Evolutionary conservation across 2,888 invertebrate genomes (phyloP).

Genomic region (Erebia ligea): DNA sequence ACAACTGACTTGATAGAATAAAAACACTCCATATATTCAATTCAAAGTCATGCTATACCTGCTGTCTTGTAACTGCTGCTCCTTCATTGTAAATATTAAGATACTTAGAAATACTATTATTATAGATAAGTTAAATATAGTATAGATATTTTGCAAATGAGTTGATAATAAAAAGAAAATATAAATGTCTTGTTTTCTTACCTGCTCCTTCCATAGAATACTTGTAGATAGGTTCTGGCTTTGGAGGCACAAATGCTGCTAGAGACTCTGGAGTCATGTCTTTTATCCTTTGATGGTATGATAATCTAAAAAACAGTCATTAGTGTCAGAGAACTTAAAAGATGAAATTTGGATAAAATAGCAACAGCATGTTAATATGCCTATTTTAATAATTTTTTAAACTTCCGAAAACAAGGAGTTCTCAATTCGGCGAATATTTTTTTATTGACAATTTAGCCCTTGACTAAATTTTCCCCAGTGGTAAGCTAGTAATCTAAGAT

Average conservation of each 20-base stretch:
- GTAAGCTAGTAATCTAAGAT: too few species aligned
- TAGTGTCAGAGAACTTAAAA: background rate
- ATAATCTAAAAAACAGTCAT: constrained; percentile 83
- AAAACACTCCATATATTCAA: background rate
- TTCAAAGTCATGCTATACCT: background rate
- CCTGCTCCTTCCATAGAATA: constrained; percentile 95
- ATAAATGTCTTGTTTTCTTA: constrained; percentile 69
- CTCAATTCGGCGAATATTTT: too few species aligned
- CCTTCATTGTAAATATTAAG: constrained; percentile 68
- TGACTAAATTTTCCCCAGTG: too few species aligned
- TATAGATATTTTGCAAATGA: constrained; percentile 19
- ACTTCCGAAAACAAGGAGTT: too few species aligned
- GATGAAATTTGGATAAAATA: too few species aligned
- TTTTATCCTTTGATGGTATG: constrained; percentile 96
- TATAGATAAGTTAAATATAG: constrained; percentile 14
- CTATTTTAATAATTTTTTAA: too few species aligned
- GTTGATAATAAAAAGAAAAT: constrained; percentile 42
- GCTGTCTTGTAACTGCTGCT: constrained; percentile 38
- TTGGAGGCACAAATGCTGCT: constrained; percentile 91
- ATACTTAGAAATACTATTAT: constrained; percentile 49
- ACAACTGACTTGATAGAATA: background rate
- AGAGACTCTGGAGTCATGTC: constrained; percentile 96
- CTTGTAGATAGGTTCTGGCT: constrained; percentile 94
- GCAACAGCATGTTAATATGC: too few species aligned
- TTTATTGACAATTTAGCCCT: too few species aligned